Base-by-base conservation (phyloP, 2,888 invertebrate genomes). In the Drosophila bunnanda region DNA sequence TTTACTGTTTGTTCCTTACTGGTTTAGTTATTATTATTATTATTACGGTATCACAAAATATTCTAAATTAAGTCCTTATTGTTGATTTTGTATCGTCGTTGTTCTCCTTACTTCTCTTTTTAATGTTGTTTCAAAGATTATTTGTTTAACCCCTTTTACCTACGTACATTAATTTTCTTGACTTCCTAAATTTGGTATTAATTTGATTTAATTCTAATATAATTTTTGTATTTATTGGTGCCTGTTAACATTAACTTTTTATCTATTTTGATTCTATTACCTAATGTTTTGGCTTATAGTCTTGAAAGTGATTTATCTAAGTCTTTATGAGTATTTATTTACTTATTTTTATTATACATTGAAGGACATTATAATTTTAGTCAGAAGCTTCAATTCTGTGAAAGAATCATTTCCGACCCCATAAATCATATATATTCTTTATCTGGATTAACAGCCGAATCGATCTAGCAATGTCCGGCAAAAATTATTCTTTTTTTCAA, bases 141-240 rank as follows among this genome's bases (percentile, higher is more conserved):
- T 32, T 50, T 50, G 32, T 32, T 50, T 50, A 20, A 32, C 28
- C 6, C 13, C 20, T 1, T 58, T 32, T 38, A 30, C 15, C 13
- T 12, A 10, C 15, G 46, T 38, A 25, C 13, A 30, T 13, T 32
- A 17, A 4, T 28, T 22, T 32, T 12, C 4, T 25, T 17, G 20
- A 12, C 22, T 12, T 53, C 43, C 22, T 50, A 43, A 44, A 54
- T 54, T 67, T 50, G 48, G 32, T 57, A 44, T 53, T 70, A 52
- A 61, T 15, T 67, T 74, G 54, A 62, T 39, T 71, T 69, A 65
- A 48, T 73, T 78, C 1, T 20, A 32, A 17, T 52, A 39, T 22
- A n/a, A 25, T 38, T 30, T 30, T 22, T 2, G 20, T 46, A 53
- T 58, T 28, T 15, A n/a, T 53, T 58, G 57, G 36, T 60, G 60